A percentile compares a stretch with the other conserved stretches of the same genome.
These are phyloP conservation scores for Struthio camelus DNA, from an alignment of 2,113 vertebrate species.

Conservation along the genomic window DNA sequence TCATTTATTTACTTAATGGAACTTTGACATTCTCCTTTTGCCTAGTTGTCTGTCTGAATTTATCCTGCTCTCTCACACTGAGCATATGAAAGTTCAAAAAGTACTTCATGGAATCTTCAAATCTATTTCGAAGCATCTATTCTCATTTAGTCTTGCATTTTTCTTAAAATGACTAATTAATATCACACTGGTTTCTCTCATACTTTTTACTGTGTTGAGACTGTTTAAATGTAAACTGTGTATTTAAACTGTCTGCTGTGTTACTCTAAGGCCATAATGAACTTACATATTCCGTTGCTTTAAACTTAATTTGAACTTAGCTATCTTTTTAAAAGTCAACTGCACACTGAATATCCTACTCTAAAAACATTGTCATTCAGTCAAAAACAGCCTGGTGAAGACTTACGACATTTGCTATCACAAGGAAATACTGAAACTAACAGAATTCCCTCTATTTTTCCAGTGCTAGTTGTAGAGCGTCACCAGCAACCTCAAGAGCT, in stretches of 20 bases:
- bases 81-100: neutral
- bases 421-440: neutral
- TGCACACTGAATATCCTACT: neutral
- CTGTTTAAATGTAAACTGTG: neutral
- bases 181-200: neutral
- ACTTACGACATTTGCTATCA: slow-evolving; percentile 13
- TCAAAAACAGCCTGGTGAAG: slow-evolving; percentile 32
- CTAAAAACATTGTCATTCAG: slow-evolving; percentile 21
- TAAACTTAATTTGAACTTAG: slow-evolving; percentile 42
- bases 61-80: neutral
- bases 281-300: neutral
- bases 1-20: slow-evolving; percentile 14
- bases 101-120: neutral
- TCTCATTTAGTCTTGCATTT: neutral
- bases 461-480: neutral
- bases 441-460: neutral
- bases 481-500: neutral
- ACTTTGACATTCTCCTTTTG: neutral
- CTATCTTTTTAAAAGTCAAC: neutral
- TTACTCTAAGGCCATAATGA: slow-evolving; percentile 16
- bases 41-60: neutral
- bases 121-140: neutral
- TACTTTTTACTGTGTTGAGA: neutral
- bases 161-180: too few species aligned
- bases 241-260: neutral